Evolutionary conservation across 2,888 invertebrate species (phyloP), one percentile per base, ranked within the genome.

Genomic region (Furcula furcula): DNA sequence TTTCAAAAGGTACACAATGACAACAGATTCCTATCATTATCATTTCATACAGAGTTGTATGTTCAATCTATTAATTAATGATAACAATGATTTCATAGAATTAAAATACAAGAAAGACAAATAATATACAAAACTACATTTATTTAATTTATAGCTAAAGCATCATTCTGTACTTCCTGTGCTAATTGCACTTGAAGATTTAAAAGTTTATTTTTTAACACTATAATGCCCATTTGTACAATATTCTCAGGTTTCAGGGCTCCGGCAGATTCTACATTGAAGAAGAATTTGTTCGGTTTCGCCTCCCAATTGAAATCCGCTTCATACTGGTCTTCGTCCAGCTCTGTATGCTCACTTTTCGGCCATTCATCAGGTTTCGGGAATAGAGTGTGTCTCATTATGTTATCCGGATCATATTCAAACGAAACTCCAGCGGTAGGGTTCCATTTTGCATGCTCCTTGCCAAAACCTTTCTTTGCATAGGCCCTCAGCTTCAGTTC

Each of bases 371-470:
- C 98, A 2, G 98, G 98, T 74, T 97, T 98, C 0, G 98, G 98
- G 61, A 91, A 98, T 19, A 98, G 88, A 1, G 99, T 99, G 69
- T 99, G 99, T 22, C 97, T 91, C 93, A 99, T 95, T 0, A 95
- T 90, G 87, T 99, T 99, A 71, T 99, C 99, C 0, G 99, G 99
- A 85, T 99, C 99, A 85, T 99, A 99, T 80, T 99, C 99, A 82
- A 99, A 99, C 31, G 96, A 95, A 1, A 99, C 98, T 25, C 98
- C 98, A 30, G 97, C 97, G 0, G 99, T 99, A 2, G 99, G 99
- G 87, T 99, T 99, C 99, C 99, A 99, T 80, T 99, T 99, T 0
- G 99, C 99, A 87, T 99, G 99, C 75, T 99, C 99, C 72, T 99
- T 99, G 0, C 98, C 98, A 87, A 98, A 97, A 5, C 93, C 93